A percentile compares a stretch with the other conserved stretches of the same genome.
Evolutionary conservation across 2,888 invertebrate species (phyloP).

Genomic region (Strigamia crassipes): DNA sequence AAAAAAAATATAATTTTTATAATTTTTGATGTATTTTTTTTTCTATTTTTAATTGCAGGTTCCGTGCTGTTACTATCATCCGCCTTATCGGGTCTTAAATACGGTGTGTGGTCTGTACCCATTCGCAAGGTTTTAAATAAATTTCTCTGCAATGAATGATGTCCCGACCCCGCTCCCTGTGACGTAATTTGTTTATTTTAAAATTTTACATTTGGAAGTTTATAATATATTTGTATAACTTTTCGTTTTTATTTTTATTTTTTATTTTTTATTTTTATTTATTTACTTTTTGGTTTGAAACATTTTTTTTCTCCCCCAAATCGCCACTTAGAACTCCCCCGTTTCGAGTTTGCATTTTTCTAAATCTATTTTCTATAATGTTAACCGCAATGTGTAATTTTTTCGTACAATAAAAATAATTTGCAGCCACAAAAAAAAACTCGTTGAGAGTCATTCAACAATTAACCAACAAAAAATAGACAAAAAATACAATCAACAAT

Average conservation of each 20-base stretch:
- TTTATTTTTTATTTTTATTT: background rate
- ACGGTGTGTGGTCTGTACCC: slow-evolving; percentile 9
- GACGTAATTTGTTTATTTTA: slow-evolving; percentile 8
- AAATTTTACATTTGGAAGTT: background rate
- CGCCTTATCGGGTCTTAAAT: background rate
- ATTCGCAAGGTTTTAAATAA: slow-evolving; percentile 1
- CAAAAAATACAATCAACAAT: no score
- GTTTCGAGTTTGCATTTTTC: background rate
- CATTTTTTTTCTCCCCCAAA: background rate
- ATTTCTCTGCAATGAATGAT: background rate
- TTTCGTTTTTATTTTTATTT: background rate
- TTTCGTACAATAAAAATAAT: background rate
- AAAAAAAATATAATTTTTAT: background rate
- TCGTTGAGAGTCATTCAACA: no score
- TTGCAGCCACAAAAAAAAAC: background rate
- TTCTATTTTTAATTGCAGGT: background rate
- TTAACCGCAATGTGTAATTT: no score
- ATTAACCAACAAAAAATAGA: no score
- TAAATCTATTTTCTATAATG: background rate
- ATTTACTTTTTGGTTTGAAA: background rate
- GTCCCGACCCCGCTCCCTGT: slow-evolving; percentile 20
- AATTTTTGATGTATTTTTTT: background rate
- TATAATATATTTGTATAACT: background rate
- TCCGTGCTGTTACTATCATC: background rate
- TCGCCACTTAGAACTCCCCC: background rate